phyloP scores from a whole-genome alignment of 30 jellyfish, hydroid and myxozoan species.

The Haliclystus octoradiatus region DNA sequence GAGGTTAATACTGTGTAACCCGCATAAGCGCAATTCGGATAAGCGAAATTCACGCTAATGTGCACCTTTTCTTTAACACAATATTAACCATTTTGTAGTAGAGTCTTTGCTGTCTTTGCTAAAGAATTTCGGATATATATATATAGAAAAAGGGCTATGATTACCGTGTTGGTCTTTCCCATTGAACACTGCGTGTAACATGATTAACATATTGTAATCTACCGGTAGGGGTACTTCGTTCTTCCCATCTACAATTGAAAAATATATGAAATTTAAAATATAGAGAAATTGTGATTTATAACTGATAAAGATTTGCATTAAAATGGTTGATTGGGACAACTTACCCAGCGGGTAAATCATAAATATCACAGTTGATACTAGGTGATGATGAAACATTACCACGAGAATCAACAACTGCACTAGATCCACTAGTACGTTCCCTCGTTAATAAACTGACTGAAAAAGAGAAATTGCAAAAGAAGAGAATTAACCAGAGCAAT shows the following conservation, averaged over 20 bases:
- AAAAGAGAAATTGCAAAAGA: too few relatives aligned
- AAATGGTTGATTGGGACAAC: not conserved
- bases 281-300: not conserved
- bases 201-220: slow-evolving; percentile 68
- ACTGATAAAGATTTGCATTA: too few relatives aligned
- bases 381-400: slow-evolving; percentile 80
- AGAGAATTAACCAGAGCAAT: too few relatives aligned
- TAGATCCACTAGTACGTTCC: slow-evolving; percentile 52
- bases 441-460: slow-evolving; percentile 55
- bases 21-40: too few relatives aligned
- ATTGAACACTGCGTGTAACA: slow-evolving; percentile 80
- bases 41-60: too few relatives aligned
- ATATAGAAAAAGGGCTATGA: too few relatives aligned
- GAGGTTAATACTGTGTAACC: too few relatives aligned
- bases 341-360: slow-evolving; percentile 55
- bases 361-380: slow-evolving; percentile 45
- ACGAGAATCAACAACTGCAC: slow-evolving; percentile 81
- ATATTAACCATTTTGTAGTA: too few relatives aligned
- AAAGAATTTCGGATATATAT: too few relatives aligned
- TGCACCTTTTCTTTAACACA: too few relatives aligned
- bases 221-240: slow-evolving; percentile 66
- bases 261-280: too few relatives aligned
- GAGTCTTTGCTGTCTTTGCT: too few relatives aligned
- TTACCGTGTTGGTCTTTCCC: slow-evolving; percentile 87
- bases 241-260: slow-evolving; percentile 61